These are phyloP conservation scores for Gryon sp. DNA, from an alignment of 1,140 invertebrate species.

Conservation along the genomic window DNA sequence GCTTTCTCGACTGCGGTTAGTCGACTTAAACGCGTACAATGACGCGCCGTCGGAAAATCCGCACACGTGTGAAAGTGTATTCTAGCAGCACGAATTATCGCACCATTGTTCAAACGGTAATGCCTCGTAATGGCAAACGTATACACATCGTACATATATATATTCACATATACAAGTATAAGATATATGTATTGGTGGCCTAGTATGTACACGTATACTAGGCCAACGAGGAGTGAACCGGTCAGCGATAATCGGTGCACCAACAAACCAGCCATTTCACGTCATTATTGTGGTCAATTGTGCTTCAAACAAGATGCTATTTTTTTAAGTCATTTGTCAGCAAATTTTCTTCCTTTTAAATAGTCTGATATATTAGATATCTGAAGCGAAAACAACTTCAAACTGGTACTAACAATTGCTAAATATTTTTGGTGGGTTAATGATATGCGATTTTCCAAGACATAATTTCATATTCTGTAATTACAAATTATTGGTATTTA, in stretches of 20 bases:
- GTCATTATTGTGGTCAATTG: constrained; percentile 69
- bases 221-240: constrained; percentile 29
- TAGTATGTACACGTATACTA: constrained; percentile 39
- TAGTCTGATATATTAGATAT: too few relatives aligned
- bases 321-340: too few relatives aligned
- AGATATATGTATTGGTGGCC: too few relatives aligned
- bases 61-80: constrained; percentile 19
- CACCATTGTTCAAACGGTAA: constrained; percentile 70
- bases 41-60: neutral
- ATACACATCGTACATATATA: constrained; percentile 34
- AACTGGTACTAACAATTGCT: too few relatives aligned
- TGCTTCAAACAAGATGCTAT: constrained; percentile 41
- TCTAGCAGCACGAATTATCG: constrained; percentile 69
- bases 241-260: constrained; percentile 51
- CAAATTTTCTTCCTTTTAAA: too few relatives aligned
- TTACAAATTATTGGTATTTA: too few relatives aligned
- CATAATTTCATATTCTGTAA: too few relatives aligned
- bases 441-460: too few relatives aligned
- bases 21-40: constrained; percentile 63
- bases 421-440: too few relatives aligned
- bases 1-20: constrained; percentile 61
- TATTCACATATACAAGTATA: constrained; percentile 44
- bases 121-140: constrained; percentile 65
- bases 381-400: too few relatives aligned
- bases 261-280: constrained; percentile 65